A percentile compares a stretch with the other conserved stretches of the same genome.
phyloP scores from a whole-genome alignment of 2,797 vertebrate genomes.

The Hyperoplus immaculatus region DNA sequence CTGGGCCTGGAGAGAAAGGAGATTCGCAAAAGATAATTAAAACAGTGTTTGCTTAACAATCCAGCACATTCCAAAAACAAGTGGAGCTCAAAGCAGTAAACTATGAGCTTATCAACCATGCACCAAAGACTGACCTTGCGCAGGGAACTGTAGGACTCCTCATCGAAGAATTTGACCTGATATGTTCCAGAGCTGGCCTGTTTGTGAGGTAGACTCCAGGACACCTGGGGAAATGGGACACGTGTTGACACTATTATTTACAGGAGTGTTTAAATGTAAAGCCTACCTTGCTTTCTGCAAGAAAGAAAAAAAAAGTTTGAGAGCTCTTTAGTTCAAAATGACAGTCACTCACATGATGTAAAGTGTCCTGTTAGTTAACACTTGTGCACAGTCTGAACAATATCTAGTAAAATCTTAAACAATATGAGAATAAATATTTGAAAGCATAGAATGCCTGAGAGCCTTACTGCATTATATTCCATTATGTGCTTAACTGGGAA shows the following conservation, averaged over 20 bases:
- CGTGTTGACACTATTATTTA: not conserved
- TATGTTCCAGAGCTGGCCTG: constrained; percentile 92
- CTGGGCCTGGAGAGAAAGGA: constrained; percentile 86
- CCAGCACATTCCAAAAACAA: not conserved
- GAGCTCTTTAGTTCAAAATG: no score
- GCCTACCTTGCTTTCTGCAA: not conserved
- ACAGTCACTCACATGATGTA: no score
- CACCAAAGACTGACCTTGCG: constrained; percentile 85
- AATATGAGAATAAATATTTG: no score
- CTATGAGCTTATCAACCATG: not conserved
- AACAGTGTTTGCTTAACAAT: not conserved
- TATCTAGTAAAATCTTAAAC: no score
- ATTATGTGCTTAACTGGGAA: no score
- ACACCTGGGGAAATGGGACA: constrained; percentile 83
- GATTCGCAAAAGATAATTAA: not conserved
- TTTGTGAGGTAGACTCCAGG: constrained; percentile 94
- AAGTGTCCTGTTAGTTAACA: no score
- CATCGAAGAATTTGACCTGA: constrained; percentile 95
- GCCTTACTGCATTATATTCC: no score
- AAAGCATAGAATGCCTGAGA: no score
- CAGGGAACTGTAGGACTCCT: constrained; percentile 93
- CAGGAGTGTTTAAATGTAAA: not conserved
- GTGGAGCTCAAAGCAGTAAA: not conserved
- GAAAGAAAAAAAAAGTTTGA: no score
- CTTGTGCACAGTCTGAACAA: no score